These are phyloP conservation scores for Gastrophryne carolinensis DNA, from an alignment of 2,797 vertebrate species.

Conservation along the genomic window DNA sequence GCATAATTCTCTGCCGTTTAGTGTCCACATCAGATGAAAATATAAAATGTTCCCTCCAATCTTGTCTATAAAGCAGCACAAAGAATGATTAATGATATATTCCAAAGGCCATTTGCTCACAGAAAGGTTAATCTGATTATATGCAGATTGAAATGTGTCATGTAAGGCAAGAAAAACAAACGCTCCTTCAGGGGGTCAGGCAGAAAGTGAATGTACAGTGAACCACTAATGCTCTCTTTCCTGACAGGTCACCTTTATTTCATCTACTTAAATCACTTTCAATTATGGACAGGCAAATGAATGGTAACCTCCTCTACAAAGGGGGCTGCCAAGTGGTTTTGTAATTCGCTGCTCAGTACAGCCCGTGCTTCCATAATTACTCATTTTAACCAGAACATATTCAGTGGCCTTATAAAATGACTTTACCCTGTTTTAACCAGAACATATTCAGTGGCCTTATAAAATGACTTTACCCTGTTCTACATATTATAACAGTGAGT, in stretches of 20 bases:
- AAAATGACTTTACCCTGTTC: constrained; percentile 8
- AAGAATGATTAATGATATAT: constrained; percentile 22
- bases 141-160: constrained; percentile 17
- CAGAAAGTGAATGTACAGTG: constrained; percentile 29
- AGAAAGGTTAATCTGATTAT: constrained; percentile 28
- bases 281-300: constrained; percentile 39
- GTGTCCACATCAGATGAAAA: too few relatives aligned
- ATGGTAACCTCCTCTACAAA: constrained; percentile 31
- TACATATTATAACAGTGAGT: not conserved
- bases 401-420: not conserved
- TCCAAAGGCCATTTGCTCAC: not conserved
- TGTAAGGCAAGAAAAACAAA: constrained; percentile 34
- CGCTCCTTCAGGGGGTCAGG: constrained; percentile 18
- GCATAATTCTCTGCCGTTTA: too few relatives aligned
- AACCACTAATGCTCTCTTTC: not conserved
- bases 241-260: constrained; percentile 15
- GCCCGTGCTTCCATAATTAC: constrained; percentile 32
- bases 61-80: not conserved
- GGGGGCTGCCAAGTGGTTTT: constrained; percentile 26
- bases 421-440: not conserved
- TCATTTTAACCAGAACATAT: constrained; percentile 28
- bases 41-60: not conserved
- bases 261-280: constrained; percentile 42
- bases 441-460: constrained; percentile 8
- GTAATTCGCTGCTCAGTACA: constrained; percentile 24